phyloP scores from a whole-genome alignment of 2,888 invertebrate genomes.

The Leptinotarsa rubiginosa region DNA sequence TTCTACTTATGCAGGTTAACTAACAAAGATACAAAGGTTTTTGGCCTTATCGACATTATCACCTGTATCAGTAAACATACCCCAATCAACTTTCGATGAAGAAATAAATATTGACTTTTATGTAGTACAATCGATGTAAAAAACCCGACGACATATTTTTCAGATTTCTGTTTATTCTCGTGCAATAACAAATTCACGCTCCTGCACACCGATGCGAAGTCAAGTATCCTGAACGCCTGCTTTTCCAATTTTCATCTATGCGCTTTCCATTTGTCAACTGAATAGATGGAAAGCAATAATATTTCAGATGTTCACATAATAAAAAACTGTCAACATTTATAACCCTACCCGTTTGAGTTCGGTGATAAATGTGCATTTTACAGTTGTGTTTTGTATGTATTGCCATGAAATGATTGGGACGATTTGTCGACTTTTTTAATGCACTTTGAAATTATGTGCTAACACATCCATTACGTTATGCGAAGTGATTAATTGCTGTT shows the following conservation, averaged over 20 bases:
- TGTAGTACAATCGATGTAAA: background rate
- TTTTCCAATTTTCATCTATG: conserved; percentile 15
- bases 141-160: background rate
- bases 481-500: conserved; percentile 20
- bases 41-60: too few species aligned
- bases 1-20: too few species aligned
- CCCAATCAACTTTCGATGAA: background rate
- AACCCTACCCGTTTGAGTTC: conserved; percentile 21
- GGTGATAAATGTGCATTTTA: conserved; percentile 15
- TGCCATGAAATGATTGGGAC: conserved; percentile 22
- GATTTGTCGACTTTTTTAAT: conserved; percentile 41
- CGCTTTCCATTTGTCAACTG: conserved; percentile 21
- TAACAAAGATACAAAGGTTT: too few species aligned
- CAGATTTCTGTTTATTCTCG: background rate
- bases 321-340: conserved; percentile 42
- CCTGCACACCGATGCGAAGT: conserved; percentile 4
- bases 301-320: conserved; percentile 33
- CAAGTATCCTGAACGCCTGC: conserved; percentile 3
- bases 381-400: conserved; percentile 17
- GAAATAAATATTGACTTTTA: background rate
- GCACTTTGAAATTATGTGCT: conserved; percentile 36
- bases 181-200: conserved; percentile 9
- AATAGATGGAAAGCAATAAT: conserved; percentile 28
- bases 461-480: conserved; percentile 34
- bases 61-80: too few species aligned